A percentile compares a stretch with the other conserved stretches of the same genome.
These are phyloP conservation scores for Cantharis nigra DNA, from an alignment of 2,888 invertebrate genomes.

Conservation along the genomic window DNA sequence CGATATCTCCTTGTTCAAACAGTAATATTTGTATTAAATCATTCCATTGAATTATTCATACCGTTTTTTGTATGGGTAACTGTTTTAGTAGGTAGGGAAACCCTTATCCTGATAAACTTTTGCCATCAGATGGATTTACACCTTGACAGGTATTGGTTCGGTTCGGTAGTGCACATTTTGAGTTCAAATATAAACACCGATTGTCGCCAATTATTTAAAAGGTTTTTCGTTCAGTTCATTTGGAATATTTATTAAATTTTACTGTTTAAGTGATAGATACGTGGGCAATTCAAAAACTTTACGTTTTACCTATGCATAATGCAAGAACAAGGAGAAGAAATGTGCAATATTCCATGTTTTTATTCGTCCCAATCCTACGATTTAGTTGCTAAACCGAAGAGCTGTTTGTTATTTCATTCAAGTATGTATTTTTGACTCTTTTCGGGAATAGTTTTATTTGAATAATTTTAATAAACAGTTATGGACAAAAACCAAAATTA, in stretches of 20 bases:
- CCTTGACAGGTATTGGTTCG: slow-evolving; percentile 12
- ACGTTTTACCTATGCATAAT: slow-evolving; percentile 10
- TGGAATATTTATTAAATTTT: background rate
- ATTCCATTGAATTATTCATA: background rate
- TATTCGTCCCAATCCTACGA: slow-evolving; percentile 8
- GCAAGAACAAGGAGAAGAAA: slow-evolving; percentile 6
- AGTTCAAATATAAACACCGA: background rate
- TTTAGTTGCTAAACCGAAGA: slow-evolving; percentile 2
- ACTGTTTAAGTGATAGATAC: background rate
- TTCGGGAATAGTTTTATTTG: background rate
- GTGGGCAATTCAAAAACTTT: background rate
- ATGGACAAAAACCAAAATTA: background rate
- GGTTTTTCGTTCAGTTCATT: background rate
- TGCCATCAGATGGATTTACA: slow-evolving; percentile 13
- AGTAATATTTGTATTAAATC: background rate
- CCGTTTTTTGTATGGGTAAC: background rate
- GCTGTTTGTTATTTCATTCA: background rate
- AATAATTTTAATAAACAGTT: background rate
- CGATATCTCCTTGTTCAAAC: background rate
- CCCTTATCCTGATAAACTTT: background rate
- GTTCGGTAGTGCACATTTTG: background rate
- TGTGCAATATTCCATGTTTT: slow-evolving; percentile 13
- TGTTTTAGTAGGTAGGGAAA: slow-evolving; percentile 1
- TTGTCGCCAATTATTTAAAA: background rate
- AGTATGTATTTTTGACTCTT: slow-evolving; percentile 10